phyloP scores from a whole-genome alignment of 2,113 vertebrate genomes.

The Campylorhamphus procurvoides region DNA sequence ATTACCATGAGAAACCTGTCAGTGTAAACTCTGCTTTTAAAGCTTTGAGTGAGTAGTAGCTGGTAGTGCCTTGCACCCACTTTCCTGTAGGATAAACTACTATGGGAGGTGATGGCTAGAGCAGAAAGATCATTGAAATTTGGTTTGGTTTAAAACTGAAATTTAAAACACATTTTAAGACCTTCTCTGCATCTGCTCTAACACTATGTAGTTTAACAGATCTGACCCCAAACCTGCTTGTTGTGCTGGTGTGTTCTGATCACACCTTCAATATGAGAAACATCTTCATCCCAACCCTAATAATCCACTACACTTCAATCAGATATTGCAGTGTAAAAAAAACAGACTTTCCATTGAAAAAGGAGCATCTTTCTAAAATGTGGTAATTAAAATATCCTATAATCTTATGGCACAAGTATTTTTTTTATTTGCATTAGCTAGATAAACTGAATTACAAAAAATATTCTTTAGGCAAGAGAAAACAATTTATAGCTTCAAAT shows the following conservation, averaged over 20 bases:
- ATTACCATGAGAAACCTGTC: background rate
- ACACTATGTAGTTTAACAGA: background rate
- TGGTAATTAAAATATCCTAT: background rate
- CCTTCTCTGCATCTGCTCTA: background rate
- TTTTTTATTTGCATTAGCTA: background rate
- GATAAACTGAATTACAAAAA: background rate
- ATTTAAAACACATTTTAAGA: conserved; percentile 4
- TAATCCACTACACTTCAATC: background rate
- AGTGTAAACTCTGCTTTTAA: background rate
- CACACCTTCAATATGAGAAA: conserved; percentile 19
- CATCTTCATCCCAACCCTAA: background rate
- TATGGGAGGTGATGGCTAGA: background rate
- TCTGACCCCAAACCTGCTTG: background rate
- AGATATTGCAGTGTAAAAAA: conserved; percentile 14
- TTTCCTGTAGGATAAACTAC: background rate
- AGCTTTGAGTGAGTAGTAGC: background rate
- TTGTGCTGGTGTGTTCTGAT: conserved; percentile 25
- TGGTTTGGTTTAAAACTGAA: conserved; percentile 35
- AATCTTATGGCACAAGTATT: background rate
- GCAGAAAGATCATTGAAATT: background rate
- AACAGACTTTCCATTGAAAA: background rate
- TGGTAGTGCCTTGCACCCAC: background rate
- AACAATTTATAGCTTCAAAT: background rate
- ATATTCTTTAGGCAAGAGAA: background rate
- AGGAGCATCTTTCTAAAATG: background rate